phyloP scores from a whole-genome alignment of 2,113 vertebrate genomes.

The Dicerorhinus sumatrensis region DNA sequence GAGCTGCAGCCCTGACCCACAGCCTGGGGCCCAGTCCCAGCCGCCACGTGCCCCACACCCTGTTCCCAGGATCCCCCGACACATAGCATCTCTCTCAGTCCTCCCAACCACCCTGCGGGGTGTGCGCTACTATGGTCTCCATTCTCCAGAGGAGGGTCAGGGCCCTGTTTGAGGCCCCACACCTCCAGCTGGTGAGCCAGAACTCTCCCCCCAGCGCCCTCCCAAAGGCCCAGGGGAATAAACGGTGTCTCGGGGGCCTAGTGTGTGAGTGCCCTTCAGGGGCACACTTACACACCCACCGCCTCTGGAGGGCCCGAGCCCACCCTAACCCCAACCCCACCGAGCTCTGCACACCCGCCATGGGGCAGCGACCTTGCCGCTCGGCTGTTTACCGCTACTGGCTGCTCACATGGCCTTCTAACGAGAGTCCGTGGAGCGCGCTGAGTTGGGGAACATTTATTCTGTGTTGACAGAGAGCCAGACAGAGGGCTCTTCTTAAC shows the following conservation, averaged over 20 bases:
- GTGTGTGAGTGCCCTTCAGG: not conserved
- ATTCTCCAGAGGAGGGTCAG: not conserved
- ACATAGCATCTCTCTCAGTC: not conserved
- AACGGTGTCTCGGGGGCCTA: not conserved
- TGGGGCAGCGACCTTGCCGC: not conserved
- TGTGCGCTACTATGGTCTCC: not conserved
- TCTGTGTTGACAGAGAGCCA: not conserved
- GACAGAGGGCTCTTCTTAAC: not conserved
- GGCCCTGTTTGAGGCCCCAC: too few relatives aligned
- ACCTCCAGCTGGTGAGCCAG: not conserved
- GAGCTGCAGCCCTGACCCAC: not conserved
- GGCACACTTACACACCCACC: not conserved
- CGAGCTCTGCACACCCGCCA: too few relatives aligned
- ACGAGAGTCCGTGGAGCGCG: conserved; percentile 17
- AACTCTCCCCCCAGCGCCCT: not conserved
- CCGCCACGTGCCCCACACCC: not conserved
- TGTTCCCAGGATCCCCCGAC: not conserved
- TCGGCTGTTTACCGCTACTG: not conserved
- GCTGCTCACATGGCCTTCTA: not conserved
- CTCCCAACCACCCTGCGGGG: not conserved
- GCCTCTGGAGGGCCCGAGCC: not conserved
- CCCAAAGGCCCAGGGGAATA: not conserved
- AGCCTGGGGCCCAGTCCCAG: too few relatives aligned
- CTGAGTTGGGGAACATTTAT: not conserved
- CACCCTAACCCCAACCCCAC: too few relatives aligned